Evolutionary conservation across 2,888 invertebrate genomes (phyloP).

Genomic region (Scaptomyza polygonia): DNA sequence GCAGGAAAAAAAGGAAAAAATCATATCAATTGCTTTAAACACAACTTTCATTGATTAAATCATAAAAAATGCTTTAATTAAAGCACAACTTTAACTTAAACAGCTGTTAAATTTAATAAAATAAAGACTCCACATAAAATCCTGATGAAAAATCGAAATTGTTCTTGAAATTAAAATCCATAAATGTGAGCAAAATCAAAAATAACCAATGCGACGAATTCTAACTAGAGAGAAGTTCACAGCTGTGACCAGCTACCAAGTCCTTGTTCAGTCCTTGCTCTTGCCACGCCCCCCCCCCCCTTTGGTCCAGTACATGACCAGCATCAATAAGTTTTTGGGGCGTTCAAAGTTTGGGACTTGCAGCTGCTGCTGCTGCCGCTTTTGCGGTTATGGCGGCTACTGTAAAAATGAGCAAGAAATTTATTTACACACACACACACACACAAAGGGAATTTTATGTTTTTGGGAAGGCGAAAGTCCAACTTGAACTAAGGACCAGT

Average conservation of each 20-base stretch:
- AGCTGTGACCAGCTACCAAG: conserved; percentile 47
- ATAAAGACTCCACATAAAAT: conserved; percentile 38
- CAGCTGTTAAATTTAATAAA: neutral
- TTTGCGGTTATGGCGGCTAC: conserved; percentile 33
- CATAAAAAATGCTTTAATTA: neutral
- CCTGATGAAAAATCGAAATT: conserved; percentile 47
- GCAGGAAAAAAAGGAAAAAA: neutral
- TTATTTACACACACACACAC: conserved; percentile 58
- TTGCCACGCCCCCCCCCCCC: conserved; percentile 26
- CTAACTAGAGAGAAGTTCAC: conserved; percentile 25
- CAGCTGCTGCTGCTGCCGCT: conserved; percentile 49
- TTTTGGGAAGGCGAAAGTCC: neutral
- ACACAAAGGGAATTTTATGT: conserved; percentile 47
- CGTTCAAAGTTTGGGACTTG: conserved; percentile 53
- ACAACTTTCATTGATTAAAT: neutral
- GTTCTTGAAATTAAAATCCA: conserved; percentile 66
- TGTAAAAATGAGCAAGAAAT: conserved; percentile 67
- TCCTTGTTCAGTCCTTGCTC: neutral
- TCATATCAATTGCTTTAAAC: neutral
- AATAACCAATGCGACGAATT: conserved; percentile 64
- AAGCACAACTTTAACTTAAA: no score
- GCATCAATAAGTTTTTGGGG: conserved; percentile 68
- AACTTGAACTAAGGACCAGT: conserved; percentile 23
- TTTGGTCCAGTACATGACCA: conserved; percentile 64
- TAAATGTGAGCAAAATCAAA: conserved; percentile 54